phyloP scores from a whole-genome alignment of 2,113 vertebrate genomes.

The Megaleporinus macrocephalus region DNA sequence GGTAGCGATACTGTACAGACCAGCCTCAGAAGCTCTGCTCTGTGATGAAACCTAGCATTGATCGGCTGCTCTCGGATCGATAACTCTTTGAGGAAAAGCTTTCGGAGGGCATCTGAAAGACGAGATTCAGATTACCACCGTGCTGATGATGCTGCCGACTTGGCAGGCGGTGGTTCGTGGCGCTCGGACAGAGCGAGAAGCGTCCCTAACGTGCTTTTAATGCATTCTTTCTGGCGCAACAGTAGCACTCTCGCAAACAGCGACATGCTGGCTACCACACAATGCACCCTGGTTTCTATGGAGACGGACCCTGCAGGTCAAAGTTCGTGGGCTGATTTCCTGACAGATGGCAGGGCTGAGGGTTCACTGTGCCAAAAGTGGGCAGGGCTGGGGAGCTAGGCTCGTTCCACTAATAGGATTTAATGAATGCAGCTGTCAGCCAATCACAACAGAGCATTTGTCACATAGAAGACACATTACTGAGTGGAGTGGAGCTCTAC shows the following conservation, averaged over 20 bases:
- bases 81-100: background rate
- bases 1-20: background rate
- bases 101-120: background rate
- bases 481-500: background rate
- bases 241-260: background rate
- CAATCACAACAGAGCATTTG: conserved; percentile 38
- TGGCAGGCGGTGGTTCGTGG: too few species aligned
- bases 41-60: background rate
- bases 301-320: conserved; percentile 17
- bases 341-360: conserved; percentile 21
- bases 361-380: background rate
- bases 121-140: conserved; percentile 1
- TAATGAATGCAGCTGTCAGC: conserved; percentile 22
- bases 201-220: background rate
- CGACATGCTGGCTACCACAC: background rate
- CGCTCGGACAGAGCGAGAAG: background rate
- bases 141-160: background rate
- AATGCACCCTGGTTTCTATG: conserved; percentile 1
- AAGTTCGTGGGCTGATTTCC: conserved; percentile 13
- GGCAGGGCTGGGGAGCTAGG: background rate
- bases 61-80: background rate
- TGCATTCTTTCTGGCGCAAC: background rate
- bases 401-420: conserved; percentile 24
- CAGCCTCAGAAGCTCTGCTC: conserved; percentile 1
- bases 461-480: background rate